Evolutionary conservation across 2,888 invertebrate genomes (phyloP).

Genomic region (Steinernema hermaphroditum): DNA sequence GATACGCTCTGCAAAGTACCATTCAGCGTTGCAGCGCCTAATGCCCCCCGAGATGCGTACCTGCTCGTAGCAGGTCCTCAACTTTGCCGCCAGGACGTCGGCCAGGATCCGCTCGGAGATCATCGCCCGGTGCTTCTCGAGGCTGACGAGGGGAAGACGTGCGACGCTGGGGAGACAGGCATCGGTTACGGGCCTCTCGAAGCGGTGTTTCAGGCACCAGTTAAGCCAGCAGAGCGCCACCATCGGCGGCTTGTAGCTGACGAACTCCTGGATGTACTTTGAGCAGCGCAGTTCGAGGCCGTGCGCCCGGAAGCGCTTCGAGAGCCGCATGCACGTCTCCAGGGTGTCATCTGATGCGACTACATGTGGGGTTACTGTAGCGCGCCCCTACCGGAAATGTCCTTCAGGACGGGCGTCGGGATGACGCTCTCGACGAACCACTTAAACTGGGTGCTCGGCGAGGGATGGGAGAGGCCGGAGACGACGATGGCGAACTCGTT

Average conservation of each 20-base stretch:
- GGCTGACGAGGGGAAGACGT: constrained; percentile 54
- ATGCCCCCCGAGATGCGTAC: constrained; percentile 38
- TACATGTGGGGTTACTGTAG: background rate
- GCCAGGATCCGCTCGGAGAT: constrained; percentile 58
- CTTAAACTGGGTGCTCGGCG: constrained; percentile 51
- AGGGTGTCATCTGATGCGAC: constrained; percentile 56
- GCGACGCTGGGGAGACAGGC: constrained; percentile 59
- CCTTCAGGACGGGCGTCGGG: constrained; percentile 61
- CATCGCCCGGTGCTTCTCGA: constrained; percentile 64
- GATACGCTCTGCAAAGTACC: constrained; percentile 51
- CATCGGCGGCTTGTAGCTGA: constrained; percentile 53
- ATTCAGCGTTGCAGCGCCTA: no score
- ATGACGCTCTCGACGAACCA: constrained; percentile 65
- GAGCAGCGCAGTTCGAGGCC: constrained; percentile 58
- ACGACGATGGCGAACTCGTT: constrained; percentile 50
- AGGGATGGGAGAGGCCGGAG: constrained; percentile 47
- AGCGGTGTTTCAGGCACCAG: constrained; percentile 63
- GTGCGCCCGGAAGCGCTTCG: constrained; percentile 58
- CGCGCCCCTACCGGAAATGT: constrained; percentile 56
- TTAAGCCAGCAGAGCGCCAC: constrained; percentile 65
- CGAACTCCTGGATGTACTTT: constrained; percentile 60
- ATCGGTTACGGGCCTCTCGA: constrained; percentile 48
- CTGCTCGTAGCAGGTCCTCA: constrained; percentile 61
- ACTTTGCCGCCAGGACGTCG: constrained; percentile 63
- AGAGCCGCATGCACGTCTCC: constrained; percentile 65